Conservation (phyloP, 2,888 invertebrate genomes). For the Celastrina argiolus region DNA sequence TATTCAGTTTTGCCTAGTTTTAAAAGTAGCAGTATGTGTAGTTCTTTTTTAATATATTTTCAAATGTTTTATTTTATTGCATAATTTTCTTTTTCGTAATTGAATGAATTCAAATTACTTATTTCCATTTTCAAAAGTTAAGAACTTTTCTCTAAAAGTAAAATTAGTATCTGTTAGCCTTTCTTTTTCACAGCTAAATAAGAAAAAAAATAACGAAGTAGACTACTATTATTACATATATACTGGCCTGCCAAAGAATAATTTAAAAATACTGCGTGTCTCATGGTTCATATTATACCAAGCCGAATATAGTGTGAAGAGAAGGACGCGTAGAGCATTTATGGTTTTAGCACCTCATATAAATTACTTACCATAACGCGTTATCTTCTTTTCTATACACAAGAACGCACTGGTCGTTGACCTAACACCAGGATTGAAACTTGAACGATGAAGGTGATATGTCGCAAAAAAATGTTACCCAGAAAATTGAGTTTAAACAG, state of each 20-base stretch:
- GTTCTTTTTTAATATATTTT: not conserved
- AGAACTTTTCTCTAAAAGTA: not conserved
- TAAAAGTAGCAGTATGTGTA: not conserved
- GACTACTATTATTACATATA: not conserved
- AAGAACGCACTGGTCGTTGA: too few relatives aligned
- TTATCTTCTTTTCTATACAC: too few relatives aligned
- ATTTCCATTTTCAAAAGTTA: not conserved
- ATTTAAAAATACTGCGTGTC: too few relatives aligned
- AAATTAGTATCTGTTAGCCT: not conserved
- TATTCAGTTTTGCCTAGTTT: not conserved
- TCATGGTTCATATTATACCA: too few relatives aligned
- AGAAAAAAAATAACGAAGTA: not conserved
- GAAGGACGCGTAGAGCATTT: too few relatives aligned
- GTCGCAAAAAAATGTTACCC: too few relatives aligned
- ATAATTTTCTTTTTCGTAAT: not conserved
- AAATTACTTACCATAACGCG: too few relatives aligned
- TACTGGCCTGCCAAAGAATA: not conserved
- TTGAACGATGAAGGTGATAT: too few relatives aligned
- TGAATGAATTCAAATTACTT: not conserved
- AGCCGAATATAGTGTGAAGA: too few relatives aligned
- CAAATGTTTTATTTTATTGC: not conserved
- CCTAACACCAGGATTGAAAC: too few relatives aligned
- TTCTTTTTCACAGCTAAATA: not conserved
- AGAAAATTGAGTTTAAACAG: too few relatives aligned
- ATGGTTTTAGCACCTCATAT: too few relatives aligned